Evolutionary conservation across 2,888 invertebrate species (phyloP), one percentile per base, ranked within the genome.

Genomic region (Drosophila fungiperda): DNA sequence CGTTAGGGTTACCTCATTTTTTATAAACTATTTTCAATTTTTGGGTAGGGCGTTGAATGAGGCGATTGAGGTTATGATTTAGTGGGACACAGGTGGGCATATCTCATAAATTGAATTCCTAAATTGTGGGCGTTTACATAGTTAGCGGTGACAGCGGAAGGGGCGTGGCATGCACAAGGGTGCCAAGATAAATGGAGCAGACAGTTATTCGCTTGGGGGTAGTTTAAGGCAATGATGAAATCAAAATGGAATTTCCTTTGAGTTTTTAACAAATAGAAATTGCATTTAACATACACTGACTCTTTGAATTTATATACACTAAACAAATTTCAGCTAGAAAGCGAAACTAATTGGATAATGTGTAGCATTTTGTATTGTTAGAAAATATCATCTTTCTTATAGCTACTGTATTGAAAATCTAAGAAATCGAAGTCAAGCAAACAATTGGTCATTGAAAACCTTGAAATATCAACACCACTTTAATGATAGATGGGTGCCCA

Each of bases 41-140:
- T 76, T 76, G 82, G 80, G 87, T 84, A 74, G 83, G 87, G 83
- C 87, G 64, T 59, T 58, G 55, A 67, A 54, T 58, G 60, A 48
- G 59, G 32, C 62, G 23, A 60, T 68, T 78, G 71, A 76, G 79
- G 74, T 63, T 76, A 60, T 65, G 65, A 65, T 72, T 78, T 68
- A 68, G 72, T 79, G 65, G 78, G 57, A 68, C 76, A 76, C 80
- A 79, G 72, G 78, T 78, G 78, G 76, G 78, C 68, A 68, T 62
- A 75, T 49, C 71, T 72, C 68, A 65, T 68, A 79, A 79, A 78
- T 78, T 79, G 78, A 72, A 79, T 52, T 55, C 68, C 64, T 60
- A 61, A 65, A 62, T 52, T 63, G 79, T 78, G 71, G 71, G 78
- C 65, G 76, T 62, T 29, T 29, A 40, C 64, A 29, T 75, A 62